These are phyloP conservation scores for Poeciliopsis gracilis DNA, from an alignment of 2,797 vertebrate species.

Conservation along the genomic window DNA sequence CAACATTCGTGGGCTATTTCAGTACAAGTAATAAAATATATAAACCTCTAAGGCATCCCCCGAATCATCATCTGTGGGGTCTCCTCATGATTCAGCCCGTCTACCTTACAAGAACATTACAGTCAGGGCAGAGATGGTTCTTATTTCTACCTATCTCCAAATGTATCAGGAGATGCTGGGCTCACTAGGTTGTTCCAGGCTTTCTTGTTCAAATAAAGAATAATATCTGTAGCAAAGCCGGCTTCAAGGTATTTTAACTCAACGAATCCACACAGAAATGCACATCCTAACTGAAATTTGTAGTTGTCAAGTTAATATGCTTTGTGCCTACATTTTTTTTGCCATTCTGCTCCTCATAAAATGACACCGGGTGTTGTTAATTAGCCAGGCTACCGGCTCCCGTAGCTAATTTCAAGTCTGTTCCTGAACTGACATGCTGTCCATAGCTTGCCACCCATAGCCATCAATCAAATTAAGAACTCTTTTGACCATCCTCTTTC, in stretches of 20 bases:
- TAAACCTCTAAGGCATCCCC: conserved; percentile 19
- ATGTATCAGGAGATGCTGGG: conserved; percentile 7
- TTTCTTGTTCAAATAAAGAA: conserved; percentile 12
- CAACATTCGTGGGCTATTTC: conserved; percentile 52
- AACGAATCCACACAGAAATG: background rate
- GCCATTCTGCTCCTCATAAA: no score
- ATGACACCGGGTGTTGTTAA: background rate
- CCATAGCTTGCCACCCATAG: background rate
- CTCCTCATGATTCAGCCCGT: conserved; percentile 18
- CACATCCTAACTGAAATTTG: background rate
- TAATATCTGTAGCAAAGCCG: background rate
- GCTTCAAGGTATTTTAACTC: background rate
- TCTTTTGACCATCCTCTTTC: background rate
- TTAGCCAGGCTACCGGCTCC: no score
- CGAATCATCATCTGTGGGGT: conserved; percentile 18
- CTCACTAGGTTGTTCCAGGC: conserved; percentile 21
- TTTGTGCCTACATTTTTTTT: background rate
- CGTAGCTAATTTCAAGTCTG: background rate
- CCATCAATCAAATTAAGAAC: background rate
- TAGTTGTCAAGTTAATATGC: background rate
- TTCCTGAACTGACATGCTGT: background rate
- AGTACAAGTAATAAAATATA: conserved; percentile 42
- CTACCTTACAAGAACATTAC: conserved; percentile 24
- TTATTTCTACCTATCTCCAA: conserved; percentile 14
- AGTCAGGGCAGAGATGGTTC: conserved; percentile 11